Evolutionary conservation across 35 echinoderm and acorn worm genomes (phyloP), one percentile per base, ranked within the genome.

Genomic region (Heliocidaris tuberculata): DNA sequence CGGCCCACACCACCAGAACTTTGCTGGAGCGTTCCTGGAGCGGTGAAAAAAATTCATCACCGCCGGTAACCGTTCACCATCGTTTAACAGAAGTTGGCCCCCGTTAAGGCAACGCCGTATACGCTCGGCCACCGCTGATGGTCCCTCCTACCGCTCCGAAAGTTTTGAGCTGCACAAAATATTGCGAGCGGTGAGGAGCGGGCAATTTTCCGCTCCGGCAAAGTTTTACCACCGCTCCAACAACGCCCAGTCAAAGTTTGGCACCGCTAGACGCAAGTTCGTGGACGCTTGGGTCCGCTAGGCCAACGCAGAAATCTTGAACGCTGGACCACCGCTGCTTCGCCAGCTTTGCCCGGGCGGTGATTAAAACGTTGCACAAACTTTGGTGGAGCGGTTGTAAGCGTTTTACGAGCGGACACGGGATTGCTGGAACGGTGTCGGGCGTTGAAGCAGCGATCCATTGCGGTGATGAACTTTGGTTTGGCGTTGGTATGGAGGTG

Each of bases 241-340:
- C 87, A 89, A 47, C 31, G 87, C 87, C 87, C 87, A 47, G 87
- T 89, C 87, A 89, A 89, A 89, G 31, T 89, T 89, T 89, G 87
- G 87, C 47, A 89, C 87, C 87, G 87, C 87, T 89, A 89, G 87
- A 89, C 87, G 87, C 31, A 89, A 89, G 87, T 89, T 89, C 87
- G 87, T 89, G 87, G 32, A 89, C 87, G 87, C 87, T 89, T 89
- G 29, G 47, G 87, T 89, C 87, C 87, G 87, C 87, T 89, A 89
- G 87, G 87, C 87, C 87, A 89, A 89, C 87, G 87, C 87, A 89
- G 87, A 89, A 89, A 89, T 89, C 87, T 89, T 89, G 87, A 89
- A 89, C 87, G 87, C 87, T 89, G 87, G 31, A 89, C 87, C 31
- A 88, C 47, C 86, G 31, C 86, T 88, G 86, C 86, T 88, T 88